phyloP scores from a whole-genome alignment of 2,888 invertebrate species.

The Drosophila sordidula region DNA sequence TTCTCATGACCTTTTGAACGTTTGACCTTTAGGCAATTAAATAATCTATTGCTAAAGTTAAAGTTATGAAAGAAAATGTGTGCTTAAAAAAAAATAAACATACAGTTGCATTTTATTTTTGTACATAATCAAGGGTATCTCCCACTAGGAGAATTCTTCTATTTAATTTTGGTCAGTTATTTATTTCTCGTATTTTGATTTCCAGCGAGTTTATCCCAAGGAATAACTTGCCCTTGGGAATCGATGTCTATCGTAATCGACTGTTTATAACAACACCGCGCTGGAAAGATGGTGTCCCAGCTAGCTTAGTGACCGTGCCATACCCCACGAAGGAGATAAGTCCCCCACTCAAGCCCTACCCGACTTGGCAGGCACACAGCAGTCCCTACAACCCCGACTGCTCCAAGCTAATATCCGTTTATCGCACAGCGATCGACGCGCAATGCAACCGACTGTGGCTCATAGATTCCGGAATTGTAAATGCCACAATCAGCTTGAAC shows the following conservation, averaged over 20 bases:
- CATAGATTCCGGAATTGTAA: constrained; percentile 91
- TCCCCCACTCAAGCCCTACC: constrained; percentile 90
- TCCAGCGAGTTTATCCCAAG: constrained; percentile 88
- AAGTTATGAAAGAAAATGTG: no score
- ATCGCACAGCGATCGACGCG: constrained; percentile 90
- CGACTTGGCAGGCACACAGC: constrained; percentile 87
- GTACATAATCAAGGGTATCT: no score
- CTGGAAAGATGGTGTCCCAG: constrained; percentile 91
- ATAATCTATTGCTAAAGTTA: no score
- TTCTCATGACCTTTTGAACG: no score
- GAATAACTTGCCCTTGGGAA: constrained; percentile 91
- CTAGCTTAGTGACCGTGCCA: constrained; percentile 89
- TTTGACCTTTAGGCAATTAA: no score
- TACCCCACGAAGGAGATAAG: constrained; percentile 87
- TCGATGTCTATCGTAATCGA: constrained; percentile 89
- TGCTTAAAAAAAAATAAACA: no score
- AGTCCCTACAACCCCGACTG: constrained; percentile 86
- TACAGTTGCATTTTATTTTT: no score
- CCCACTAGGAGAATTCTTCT: no score
- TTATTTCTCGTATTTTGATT: background rate
- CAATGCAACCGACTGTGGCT: constrained; percentile 91
- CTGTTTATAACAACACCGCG: constrained; percentile 91
- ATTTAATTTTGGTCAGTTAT: no score
- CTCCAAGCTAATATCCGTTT: constrained; percentile 90
- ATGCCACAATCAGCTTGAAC: constrained; percentile 88